A percentile compares a stretch with the other conserved stretches of the same genome.
phyloP scores from a whole-genome alignment of 2,888 invertebrate genomes.

The Scaptodrosophila latifasciaeformis region DNA sequence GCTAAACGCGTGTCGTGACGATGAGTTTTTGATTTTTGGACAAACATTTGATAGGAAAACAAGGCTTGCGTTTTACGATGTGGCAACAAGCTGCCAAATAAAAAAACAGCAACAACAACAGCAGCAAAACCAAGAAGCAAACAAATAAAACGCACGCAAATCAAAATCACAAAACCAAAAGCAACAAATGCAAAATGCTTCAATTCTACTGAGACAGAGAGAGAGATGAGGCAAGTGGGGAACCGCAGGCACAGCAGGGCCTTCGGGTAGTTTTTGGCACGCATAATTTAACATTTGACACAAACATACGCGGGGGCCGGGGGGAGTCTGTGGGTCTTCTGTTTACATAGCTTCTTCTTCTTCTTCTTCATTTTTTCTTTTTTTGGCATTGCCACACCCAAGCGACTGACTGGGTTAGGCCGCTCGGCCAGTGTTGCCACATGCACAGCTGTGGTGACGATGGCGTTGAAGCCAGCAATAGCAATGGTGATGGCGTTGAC shows the following conservation, averaged over 20 bases:
- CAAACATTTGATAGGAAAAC: constrained; percentile 25
- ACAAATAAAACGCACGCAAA: constrained; percentile 1
- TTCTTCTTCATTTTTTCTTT: too few species aligned
- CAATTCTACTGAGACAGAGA: constrained; percentile 34
- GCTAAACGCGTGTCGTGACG: constrained; percentile 46
- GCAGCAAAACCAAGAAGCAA: not conserved
- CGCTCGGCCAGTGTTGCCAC: too few species aligned
- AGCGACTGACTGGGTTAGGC: too few species aligned
- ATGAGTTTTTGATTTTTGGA: constrained; percentile 48
- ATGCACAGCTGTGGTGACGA: too few species aligned
- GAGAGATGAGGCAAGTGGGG: not conserved
- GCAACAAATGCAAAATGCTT: constrained; percentile 21
- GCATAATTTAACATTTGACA: constrained; percentile 4
- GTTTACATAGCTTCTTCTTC: constrained; percentile 65
- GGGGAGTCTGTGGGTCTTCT: constrained; percentile 17
- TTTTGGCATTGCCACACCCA: too few species aligned
- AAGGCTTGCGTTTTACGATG: constrained; percentile 55
- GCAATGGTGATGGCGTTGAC: too few species aligned
- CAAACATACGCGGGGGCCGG: not conserved
- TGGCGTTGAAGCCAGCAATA: too few species aligned
- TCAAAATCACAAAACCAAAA: not conserved
- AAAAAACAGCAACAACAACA: constrained; percentile 18
- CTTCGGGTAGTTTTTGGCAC: not conserved
- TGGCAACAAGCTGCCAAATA: constrained; percentile 35
- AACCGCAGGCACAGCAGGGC: not conserved